phyloP scores from a whole-genome alignment of 1,140 invertebrate species.

The Drosophila punjabiensis region DNA sequence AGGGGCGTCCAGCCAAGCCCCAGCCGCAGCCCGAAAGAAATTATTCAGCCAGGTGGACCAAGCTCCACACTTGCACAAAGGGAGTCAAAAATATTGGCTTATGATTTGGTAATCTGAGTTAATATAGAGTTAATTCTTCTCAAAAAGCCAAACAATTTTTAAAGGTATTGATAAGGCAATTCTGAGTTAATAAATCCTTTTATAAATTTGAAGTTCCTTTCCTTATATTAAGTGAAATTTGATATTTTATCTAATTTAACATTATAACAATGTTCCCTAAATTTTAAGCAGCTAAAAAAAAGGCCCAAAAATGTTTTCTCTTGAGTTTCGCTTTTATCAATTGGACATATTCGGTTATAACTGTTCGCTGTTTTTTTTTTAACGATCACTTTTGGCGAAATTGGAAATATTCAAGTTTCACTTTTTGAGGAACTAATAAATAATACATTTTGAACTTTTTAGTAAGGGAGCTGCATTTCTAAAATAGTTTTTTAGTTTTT shows the following conservation, averaged over 20 bases:
- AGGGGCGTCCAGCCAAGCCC: conserved; percentile 6
- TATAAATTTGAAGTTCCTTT: not conserved
- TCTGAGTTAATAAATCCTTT: not conserved
- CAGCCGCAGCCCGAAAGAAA: not conserved
- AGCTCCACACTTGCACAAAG: conserved; percentile 1
- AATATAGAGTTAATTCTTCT: no score
- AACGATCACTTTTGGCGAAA: conserved; percentile 11
- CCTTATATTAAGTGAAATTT: conserved; percentile 1
- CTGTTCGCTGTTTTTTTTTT: conserved; percentile 1
- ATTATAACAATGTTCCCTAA: not conserved
- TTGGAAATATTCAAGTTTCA: conserved; percentile 18
- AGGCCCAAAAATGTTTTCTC: conserved; percentile 16
- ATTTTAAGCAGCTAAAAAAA: not conserved
- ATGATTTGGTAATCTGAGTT: no score
- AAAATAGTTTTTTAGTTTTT: not conserved
- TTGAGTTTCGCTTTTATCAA: conserved; percentile 15
- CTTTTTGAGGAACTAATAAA: conserved; percentile 20
- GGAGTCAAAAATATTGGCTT: not conserved
- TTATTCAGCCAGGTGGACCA: not conserved
- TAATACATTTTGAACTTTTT: conserved; percentile 1
- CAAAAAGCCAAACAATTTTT: not conserved
- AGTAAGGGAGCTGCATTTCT: not conserved
- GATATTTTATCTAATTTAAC: not conserved
- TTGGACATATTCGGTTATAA: conserved; percentile 24
- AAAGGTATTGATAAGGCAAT: not conserved